phyloP scores from a whole-genome alignment of 2,888 invertebrate genomes.

The Leptogaster cylindrica region DNA sequence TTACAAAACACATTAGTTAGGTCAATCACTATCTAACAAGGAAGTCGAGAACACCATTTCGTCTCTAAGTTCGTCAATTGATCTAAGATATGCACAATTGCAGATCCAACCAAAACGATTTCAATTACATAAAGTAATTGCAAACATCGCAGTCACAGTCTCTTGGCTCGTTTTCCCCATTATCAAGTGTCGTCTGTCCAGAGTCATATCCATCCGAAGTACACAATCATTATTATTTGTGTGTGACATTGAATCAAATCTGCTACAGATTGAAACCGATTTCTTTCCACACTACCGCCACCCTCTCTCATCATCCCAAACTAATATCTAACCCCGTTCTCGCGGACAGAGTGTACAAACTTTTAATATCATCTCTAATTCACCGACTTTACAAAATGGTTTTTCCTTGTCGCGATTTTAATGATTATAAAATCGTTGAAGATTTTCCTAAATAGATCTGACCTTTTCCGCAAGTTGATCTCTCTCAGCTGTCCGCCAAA shows the following conservation, averaged over 20 bases:
- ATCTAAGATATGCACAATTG: slow-evolving; percentile 19
- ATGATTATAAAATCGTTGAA: background rate
- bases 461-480: slow-evolving; percentile 32
- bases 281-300: too few species aligned
- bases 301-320: too few species aligned
- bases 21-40: slow-evolving; percentile 33
- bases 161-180: too few species aligned
- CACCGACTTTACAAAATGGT: background rate
- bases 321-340: background rate
- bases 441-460: slow-evolving; percentile 29
- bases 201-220: too few species aligned
- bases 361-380: too few species aligned
- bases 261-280: slow-evolving; percentile 15
- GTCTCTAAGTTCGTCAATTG: slow-evolving; percentile 23
- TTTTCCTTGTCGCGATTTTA: background rate
- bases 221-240: too few species aligned
- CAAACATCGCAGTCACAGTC: background rate
- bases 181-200: too few species aligned
- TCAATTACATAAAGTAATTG: too few species aligned
- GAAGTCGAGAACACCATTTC: slow-evolving; percentile 23
- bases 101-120: too few species aligned
- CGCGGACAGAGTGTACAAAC: too few species aligned
- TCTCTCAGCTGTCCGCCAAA: too few species aligned
- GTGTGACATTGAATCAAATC: slow-evolving; percentile 26
- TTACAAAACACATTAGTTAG: slow-evolving; percentile 24